Base-by-base conservation (phyloP, 92 coral and sea anemone species). In the Umimayanthus kanabou region DNA sequence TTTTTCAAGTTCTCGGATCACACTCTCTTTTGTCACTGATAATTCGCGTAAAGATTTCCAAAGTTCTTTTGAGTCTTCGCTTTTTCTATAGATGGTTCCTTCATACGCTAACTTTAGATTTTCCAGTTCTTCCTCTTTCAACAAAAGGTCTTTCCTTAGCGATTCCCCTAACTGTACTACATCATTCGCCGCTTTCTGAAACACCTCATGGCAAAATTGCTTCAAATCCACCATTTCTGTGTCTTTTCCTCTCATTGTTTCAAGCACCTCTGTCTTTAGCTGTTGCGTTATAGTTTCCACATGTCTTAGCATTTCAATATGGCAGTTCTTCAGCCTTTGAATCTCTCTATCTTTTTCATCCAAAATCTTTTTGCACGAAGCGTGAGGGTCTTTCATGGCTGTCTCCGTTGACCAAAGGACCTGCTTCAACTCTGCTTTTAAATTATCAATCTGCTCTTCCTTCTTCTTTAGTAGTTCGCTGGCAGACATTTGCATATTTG, bases 151-250 rank as follows among this genome's bases (percentile, higher is more conserved):
- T 67, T 83, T 71, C 42, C 78, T 83, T 3, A 83, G 18, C 61
- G 87, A 26, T 25, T 83, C 71, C 26, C 78, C 78, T 65, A 83
- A n/a, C 77, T 69, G 65, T 4, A 70, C 66, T 18, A 83, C 67
- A 45, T 83, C 87, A 57, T 53, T 83, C 29, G 87, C 30, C 16
- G 78, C 67, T 43, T 83, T 83, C 57, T 64, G 85, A 61, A 81
- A 81, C 9, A 81, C 76, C 25, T 81, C 85, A 25, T 81, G 85
- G 25, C 85, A 81, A 49, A 66, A 81, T 28, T 81, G 75, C 28
- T 66, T 67, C 74, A 81, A 20, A 42, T 81, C 85, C 85, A 39
- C 39, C 6, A 81, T 81, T 42, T 81, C 85, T 5, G 29, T 66
- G 53, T 81, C 85, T 66, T 81, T 81, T 23, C 40, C 76, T 57